A percentile compares a stretch with the other conserved stretches of the same genome.
Conservation (phyloP, 2,113 vertebrate genomes). For the Sylvia atricapilla region DNA sequence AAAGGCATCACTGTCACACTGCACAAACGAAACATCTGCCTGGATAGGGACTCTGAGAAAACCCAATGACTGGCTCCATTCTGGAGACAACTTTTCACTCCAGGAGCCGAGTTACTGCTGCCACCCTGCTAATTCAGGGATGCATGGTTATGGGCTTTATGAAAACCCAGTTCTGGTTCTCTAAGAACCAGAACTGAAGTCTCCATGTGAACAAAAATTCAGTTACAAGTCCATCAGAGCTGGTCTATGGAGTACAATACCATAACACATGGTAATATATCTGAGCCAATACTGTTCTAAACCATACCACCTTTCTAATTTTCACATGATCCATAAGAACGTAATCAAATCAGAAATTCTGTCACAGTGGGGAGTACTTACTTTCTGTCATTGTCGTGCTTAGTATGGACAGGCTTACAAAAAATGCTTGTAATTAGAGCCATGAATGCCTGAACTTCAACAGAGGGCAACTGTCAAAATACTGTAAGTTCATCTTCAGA, state of each 20-base stretch:
- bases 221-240: background rate
- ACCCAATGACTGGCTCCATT: background rate
- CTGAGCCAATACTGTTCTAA: background rate
- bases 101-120: background rate
- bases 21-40: background rate
- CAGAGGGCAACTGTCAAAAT: background rate
- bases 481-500: background rate
- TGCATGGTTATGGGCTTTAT: background rate
- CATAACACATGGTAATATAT: background rate
- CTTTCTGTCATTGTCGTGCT: background rate
- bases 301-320: background rate
- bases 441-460: background rate
- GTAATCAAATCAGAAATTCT: background rate
- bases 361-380: background rate
- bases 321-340: background rate
- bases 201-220: background rate
- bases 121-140: background rate
- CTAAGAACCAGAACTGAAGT: background rate
- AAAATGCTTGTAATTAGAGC: background rate
- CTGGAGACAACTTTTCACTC: background rate
- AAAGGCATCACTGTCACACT: background rate
- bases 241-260: background rate
- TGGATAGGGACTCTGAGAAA: background rate
- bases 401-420: background rate
- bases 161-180: background rate